These are phyloP conservation scores for Tineola bisselliella DNA, from an alignment of 2,888 invertebrate species.

Conservation along the genomic window DNA sequence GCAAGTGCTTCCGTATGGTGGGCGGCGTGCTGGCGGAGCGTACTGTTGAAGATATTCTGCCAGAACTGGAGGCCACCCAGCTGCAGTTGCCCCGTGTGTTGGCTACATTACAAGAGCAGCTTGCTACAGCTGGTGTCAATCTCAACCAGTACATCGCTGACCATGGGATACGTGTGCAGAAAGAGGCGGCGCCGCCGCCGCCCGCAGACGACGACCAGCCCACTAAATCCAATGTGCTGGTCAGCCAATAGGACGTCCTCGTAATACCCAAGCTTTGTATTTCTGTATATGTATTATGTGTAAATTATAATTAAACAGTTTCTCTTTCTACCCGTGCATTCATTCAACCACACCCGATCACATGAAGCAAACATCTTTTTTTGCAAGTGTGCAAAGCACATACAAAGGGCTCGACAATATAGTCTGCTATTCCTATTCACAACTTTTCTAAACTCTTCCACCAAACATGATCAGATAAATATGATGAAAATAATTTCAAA, in stretches of 20 bases:
- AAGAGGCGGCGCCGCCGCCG: slow-evolving; percentile 32
- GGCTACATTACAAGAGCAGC: slow-evolving; percentile 80
- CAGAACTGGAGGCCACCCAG: slow-evolving; percentile 81
- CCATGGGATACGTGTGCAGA: slow-evolving; percentile 86
- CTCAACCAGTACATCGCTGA: slow-evolving; percentile 92
- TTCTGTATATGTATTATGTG: too few species aligned
- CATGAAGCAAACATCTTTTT: too few species aligned
- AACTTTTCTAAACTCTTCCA: too few species aligned
- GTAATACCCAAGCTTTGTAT: too few species aligned
- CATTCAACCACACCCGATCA: too few species aligned
- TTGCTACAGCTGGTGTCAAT: slow-evolving; percentile 87
- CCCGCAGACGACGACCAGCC: slow-evolving; percentile 42
- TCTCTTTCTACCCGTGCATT: too few species aligned
- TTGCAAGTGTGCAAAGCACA: too few species aligned
- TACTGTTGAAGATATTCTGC: slow-evolving; percentile 90
- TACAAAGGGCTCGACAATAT: too few species aligned
- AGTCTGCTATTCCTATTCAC: too few species aligned
- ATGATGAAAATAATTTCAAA: too few species aligned
- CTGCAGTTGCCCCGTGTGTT: slow-evolving; percentile 84
- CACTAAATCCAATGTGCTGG: slow-evolving; percentile 73
- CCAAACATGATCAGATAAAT: too few species aligned
- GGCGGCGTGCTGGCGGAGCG: slow-evolving; percentile 94
- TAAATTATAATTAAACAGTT: too few species aligned
- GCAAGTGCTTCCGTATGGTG: slow-evolving; percentile 93
- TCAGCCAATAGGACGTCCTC: slow-evolving; percentile 30